A percentile compares a stretch with the other conserved stretches of the same genome.
Evolutionary conservation across 2,113 vertebrate genomes (phyloP).

Genomic region (Cettia cetti): DNA sequence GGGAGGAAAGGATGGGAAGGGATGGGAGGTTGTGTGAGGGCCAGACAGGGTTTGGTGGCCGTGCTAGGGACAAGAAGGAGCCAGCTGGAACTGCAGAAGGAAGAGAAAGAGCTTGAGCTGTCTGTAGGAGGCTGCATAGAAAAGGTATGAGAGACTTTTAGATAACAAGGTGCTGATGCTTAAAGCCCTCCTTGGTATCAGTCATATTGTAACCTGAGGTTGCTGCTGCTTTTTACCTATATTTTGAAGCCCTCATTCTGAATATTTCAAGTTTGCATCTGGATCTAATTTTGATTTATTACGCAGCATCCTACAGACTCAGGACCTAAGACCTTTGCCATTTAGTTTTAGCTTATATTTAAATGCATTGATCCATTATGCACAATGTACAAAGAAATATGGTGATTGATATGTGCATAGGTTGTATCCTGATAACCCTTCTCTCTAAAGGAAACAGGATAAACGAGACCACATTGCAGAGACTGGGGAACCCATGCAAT

Average conservation of each 20-base stretch:
- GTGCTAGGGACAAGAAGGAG: not conserved
- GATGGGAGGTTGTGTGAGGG: no score
- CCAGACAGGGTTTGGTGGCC: not conserved
- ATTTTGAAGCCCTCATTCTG: not conserved
- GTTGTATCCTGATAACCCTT: not conserved
- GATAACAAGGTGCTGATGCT: not conserved
- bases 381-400: not conserved
- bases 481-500: not conserved
- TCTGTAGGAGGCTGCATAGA: not conserved
- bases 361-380: not conserved
- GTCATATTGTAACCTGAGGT: not conserved
- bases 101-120: not conserved
- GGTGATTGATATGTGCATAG: not conserved
- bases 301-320: not conserved
- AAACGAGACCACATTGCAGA: not conserved
- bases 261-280: not conserved
- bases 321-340: not conserved
- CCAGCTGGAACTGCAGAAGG: not conserved
- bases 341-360: not conserved
- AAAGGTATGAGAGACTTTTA: not conserved
- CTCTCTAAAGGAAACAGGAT: not conserved
- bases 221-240: not conserved
- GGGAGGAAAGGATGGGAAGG: not conserved
- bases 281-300: not conserved
- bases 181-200: not conserved